phyloP scores from a whole-genome alignment of 2,888 invertebrate genomes.

The Melieria omissa region DNA sequence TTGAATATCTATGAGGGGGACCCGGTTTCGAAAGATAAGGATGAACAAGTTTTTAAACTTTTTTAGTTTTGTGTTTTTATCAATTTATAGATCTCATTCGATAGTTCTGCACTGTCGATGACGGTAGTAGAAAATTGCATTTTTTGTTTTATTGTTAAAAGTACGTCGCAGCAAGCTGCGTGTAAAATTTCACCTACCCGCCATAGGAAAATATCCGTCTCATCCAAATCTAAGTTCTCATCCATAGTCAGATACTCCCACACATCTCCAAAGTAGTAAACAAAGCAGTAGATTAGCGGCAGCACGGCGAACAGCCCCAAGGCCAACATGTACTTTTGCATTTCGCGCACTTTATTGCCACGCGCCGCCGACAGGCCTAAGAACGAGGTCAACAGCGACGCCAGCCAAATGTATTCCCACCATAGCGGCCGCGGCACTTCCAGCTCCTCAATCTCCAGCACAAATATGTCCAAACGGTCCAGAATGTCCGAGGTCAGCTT shows the following conservation, averaged over 20 bases:
- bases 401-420: conserved; percentile 96
- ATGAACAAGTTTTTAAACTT: too few relatives aligned
- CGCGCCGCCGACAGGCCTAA: conserved; percentile 87
- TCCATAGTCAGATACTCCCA: conserved; percentile 79
- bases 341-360: conserved; percentile 80
- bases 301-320: conserved; percentile 80
- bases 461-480: conserved; percentile 92
- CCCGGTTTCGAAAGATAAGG: too few relatives aligned
- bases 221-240: conserved; percentile 71
- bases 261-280: conserved; percentile 86
- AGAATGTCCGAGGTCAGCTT: conserved; percentile 92
- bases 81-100: too few relatives aligned
- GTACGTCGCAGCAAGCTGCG: neutral
- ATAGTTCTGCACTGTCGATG: too few relatives aligned
- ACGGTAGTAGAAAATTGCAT: too few relatives aligned
- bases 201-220: conserved; percentile 80
- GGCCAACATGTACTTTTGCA: conserved; percentile 86
- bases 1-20: neutral
- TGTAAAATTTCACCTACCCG: conserved; percentile 71
- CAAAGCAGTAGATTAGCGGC: conserved; percentile 83
- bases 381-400: conserved; percentile 84
- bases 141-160: neutral
- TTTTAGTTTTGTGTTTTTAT: too few relatives aligned
- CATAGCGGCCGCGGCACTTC: conserved; percentile 82
- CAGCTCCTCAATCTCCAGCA: conserved; percentile 92